A percentile compares a stretch with the other conserved stretches of the same genome.
Conservation (phyloP, 2,888 invertebrate species). For the Callinectes sapidus region DNA sequence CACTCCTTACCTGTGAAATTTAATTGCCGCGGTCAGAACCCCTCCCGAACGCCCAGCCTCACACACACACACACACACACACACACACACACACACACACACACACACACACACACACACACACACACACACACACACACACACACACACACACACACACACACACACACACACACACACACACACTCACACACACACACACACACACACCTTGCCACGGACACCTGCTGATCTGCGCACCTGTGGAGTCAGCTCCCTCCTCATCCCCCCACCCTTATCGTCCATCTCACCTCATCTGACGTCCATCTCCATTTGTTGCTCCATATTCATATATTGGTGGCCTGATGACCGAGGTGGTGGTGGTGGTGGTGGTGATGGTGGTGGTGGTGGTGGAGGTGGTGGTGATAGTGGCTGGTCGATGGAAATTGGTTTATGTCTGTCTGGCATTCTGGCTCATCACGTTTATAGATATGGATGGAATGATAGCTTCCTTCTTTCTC, state of each 20-base stretch:
- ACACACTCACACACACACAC: too few relatives aligned
- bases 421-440: neutral
- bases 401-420: neutral
- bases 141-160: too few relatives aligned
- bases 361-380: neutral
- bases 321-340: neutral
- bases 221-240: slow-evolving; percentile 18
- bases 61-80: too few relatives aligned
- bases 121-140: too few relatives aligned
- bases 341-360: neutral
- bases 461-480: neutral
- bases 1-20: neutral
- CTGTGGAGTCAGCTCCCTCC: neutral
- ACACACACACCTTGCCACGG: neutral
- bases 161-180: too few relatives aligned
- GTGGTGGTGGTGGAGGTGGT: slow-evolving; percentile 20
- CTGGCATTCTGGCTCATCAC: neutral
- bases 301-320: neutral
- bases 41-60: neutral
- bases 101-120: too few relatives aligned
- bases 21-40: neutral
- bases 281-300: neutral
- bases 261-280: neutral
- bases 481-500: neutral
- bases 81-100: too few relatives aligned